Conservation (phyloP, 1,140 invertebrate species). For the Musca domestica region DNA sequence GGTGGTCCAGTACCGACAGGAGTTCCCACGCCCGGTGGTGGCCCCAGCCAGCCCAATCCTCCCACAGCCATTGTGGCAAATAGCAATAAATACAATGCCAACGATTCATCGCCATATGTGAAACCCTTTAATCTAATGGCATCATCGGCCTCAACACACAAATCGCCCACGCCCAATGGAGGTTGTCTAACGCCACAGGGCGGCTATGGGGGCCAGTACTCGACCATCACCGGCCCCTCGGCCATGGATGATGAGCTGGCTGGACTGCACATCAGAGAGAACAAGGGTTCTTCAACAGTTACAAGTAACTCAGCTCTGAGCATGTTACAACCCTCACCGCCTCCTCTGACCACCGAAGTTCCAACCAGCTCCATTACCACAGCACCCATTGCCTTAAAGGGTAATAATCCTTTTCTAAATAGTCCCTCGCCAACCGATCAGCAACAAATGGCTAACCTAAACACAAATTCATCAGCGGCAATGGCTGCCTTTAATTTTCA, state of each 20-base stretch:
- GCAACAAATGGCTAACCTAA: slow-evolving; percentile 20
- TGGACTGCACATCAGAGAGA: slow-evolving; percentile 46
- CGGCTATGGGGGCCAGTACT: too few relatives aligned
- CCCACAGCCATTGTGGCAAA: not conserved
- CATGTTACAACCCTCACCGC: slow-evolving; percentile 34
- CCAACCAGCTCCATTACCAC: slow-evolving; percentile 33
- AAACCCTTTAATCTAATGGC: slow-evolving; percentile 18
- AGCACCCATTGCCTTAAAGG: slow-evolving; percentile 46
- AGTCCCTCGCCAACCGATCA: slow-evolving; percentile 46
- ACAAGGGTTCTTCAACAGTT: slow-evolving; percentile 23
- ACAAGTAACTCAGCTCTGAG: slow-evolving; percentile 5
- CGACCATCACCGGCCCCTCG: not conserved
- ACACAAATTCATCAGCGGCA: not conserved
- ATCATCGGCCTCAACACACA: not conserved
- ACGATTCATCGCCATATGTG: not conserved
- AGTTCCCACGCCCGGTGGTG: not conserved
- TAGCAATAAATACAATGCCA: too few relatives aligned
- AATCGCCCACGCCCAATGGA: not conserved
- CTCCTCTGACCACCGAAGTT: slow-evolving; percentile 40
- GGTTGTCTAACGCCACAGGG: not conserved
- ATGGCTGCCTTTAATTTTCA: not conserved
- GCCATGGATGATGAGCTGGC: slow-evolving; percentile 19
- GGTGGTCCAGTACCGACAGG: not conserved
- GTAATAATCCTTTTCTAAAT: slow-evolving; percentile 50
- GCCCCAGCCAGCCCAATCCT: too few relatives aligned